Evolutionary conservation across 2,888 invertebrate species (phyloP), one percentile per base, ranked within the genome.

Genomic region (Drosophila macrospina): DNA sequence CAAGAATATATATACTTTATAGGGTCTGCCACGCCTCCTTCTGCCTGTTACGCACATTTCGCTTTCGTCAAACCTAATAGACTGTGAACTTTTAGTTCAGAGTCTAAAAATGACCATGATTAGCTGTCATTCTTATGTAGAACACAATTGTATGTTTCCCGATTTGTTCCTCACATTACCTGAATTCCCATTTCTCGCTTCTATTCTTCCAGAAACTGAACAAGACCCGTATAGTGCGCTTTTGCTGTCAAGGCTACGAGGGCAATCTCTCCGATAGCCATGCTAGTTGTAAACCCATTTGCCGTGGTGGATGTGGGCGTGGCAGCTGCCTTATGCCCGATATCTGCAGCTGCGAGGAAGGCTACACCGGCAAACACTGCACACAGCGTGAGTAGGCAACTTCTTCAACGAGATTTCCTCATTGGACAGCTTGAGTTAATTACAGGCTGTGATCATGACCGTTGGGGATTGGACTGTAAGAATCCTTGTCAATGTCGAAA

Each of bases 391-490:
- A 89, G 90, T 62, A 50, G 0, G 1, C 11, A 4, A 11, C 1
- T 10, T n/a, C 6, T 26, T 0, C 2, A 8, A 34, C 20, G 1
- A 6, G 16, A 16, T 13, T 4, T 5, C 7, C 16, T 26, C 4
- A 11, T 13, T 4, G 39, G 11, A 32, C 8, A 2, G 8, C 8
- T 36, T 5, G 6, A n/a, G 8, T 36, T 30, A 3, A 30, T 66
- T 92, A 8, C 90, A 96, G 96, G 93, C 67, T 97, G 97, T 88
- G 94, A 94, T 41, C 91, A 93, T 51, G 94, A 94, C 76, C 94
- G 93, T 73, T 98, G 96, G 95, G 97, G 97, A 1, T 93, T 94
- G 24, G 94, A 94, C 79, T 98, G 98, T 90, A 93, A 93, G 54
- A 93, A 94, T 77, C 91, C 93, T 36, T 96, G 96, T 89, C 92